Base-by-base conservation (phyloP, 1,140 invertebrate species). In the Platorchestia sp. region DNA sequence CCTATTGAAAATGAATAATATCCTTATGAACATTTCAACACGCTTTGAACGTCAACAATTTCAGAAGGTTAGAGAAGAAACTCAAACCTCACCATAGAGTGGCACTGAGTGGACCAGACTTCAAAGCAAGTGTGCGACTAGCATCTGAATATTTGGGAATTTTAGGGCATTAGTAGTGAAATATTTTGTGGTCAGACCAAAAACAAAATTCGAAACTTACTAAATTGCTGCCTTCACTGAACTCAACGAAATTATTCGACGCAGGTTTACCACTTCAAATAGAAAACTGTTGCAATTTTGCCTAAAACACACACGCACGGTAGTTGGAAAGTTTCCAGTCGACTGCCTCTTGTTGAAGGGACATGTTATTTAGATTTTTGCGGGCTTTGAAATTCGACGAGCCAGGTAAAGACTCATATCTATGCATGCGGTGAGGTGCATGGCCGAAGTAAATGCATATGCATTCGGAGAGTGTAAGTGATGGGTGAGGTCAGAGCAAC, bases 351-450 rank as follows among this genome's bases (percentile, higher is more conserved):
- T 89, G 87, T 89, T 19, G 87, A 89, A 47, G 44, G 91, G 43
- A 42, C 91, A 47, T 93, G 91, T 93, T 93, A 93, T 93, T 93
- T 93, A 93, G 45, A 93, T 93, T 93, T 93, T 44, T 45, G 45
- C 44, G 19, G 91, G 91, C 91, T 93, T 93, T 93, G 91, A 93
- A 93, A 93, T 93, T 93, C 91, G 45, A 44, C 45, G 91, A 93
- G 91, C 91, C 45, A 45, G 7, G 44, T 47, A 93, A 93, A 93
- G 91, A 45, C 91, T 93, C 91, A 47, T 93, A 93, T 93, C 91
- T 93, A 93, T 93, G 91, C 91, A 93, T 93, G 91, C 91, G 40
- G 36, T 93, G 91, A 10, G 43, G 45, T 93, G 91, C 59, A 27
- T 93, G 40, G 7, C 45, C 41, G 10, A 10, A 44, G 44, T 45